Evolutionary conservation across 2,888 invertebrate genomes (phyloP), one percentile per base, ranked within the genome.

Genomic region (Amblyteles armatorius): DNA sequence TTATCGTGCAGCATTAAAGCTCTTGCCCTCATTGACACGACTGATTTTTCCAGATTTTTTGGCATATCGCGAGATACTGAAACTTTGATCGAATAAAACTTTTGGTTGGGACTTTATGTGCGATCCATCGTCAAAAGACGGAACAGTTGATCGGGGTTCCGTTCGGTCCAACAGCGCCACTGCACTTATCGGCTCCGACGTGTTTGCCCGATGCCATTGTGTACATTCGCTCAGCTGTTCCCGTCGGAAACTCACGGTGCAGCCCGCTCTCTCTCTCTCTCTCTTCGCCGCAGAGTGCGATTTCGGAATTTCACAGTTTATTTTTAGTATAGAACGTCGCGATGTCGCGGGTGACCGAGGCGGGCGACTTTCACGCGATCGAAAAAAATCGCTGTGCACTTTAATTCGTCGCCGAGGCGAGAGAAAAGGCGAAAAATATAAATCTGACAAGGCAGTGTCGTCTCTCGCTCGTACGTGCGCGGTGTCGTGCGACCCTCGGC

Each of bases 311-410:
- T 88, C 85, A 86, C 86, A 74, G 84, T 89, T 90, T 91, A 91
- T 91, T 91, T 91, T 90, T 91, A 91, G 91, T 91, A 86, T 79
- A 36, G 36, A 36, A 82, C 81, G 90, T 90, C 86, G 90, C 88
- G 88, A 91, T 91, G 91, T 88, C 88, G 89, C 88, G 88, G 84
- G 84, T 87, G 82, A 86, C 81, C 73, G 84, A 87, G 65, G 86
- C 84, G 87, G 83, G 86, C 84, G 85, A 89, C 87, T 88, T 89
- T 88, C 87, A 87, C 89, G 89, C 87, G 86, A 88, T 87, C 89
- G 90, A 84, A 88, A 88, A 88, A 88, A 88, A 86, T 81, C 86
- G 79, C 74, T 72, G 76, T 80, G 73, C 82, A 67, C 85, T 72
- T 82, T 67, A 60, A 84, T 87, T 72, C 81, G 84, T 68, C 80